Percentiles rank a stretch among this genome's conserved stretches.
These are phyloP conservation scores for Epinephelus cyanopodus DNA, from an alignment of 2,113 vertebrate genomes.

Conservation along the genomic window DNA sequence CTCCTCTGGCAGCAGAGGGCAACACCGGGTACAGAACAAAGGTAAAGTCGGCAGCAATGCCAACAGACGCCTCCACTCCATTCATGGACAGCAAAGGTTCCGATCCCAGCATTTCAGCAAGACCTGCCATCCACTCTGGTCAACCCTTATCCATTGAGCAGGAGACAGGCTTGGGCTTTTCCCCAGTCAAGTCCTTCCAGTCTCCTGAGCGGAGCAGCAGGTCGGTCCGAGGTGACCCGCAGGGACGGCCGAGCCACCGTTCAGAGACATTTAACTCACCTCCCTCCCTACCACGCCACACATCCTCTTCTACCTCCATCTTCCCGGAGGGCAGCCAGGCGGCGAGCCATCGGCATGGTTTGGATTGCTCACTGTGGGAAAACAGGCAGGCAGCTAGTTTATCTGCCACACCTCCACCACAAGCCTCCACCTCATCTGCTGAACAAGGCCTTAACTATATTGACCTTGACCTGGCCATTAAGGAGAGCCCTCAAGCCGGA, in stretches of 20 bases:
- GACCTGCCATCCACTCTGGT: conserved; percentile 56
- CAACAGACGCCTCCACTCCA: conserved; percentile 53
- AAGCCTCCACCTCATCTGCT: conserved; percentile 77
- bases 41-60: conserved; percentile 50
- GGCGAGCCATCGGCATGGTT: conserved; percentile 69
- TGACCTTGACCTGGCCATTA: conserved; percentile 87
- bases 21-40: conserved; percentile 73
- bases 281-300: conserved; percentile 64
- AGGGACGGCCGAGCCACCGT: conserved; percentile 74
- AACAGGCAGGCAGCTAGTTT: conserved; percentile 64
- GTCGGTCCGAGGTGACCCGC: conserved; percentile 65
- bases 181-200: conserved; percentile 77
- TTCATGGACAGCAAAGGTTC: conserved; percentile 74
- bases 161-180: conserved; percentile 74
- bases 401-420: conserved; percentile 71
- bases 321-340: conserved; percentile 78
- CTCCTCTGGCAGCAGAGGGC: conserved; percentile 70
- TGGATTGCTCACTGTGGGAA: conserved; percentile 81
- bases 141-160: conserved; percentile 69
- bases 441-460: conserved; percentile 89
- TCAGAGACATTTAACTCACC: conserved; percentile 81
- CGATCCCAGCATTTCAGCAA: conserved; percentile 71
- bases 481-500: conserved; percentile 80
- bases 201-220: conserved; percentile 78
- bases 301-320: conserved; percentile 73